Conservation (phyloP, 2,113 vertebrate genomes). For the Pao palembangensis region DNA sequence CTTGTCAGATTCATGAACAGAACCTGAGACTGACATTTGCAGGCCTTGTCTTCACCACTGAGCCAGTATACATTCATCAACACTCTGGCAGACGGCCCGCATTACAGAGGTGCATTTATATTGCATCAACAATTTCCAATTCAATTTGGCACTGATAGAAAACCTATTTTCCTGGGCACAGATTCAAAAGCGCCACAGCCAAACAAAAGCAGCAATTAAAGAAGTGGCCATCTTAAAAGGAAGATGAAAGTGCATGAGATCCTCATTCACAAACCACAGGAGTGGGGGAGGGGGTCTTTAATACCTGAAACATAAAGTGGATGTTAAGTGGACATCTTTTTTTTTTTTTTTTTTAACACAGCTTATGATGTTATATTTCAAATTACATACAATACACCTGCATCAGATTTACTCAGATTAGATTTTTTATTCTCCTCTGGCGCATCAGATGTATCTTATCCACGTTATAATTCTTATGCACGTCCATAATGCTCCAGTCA, state of each 20-base stretch:
- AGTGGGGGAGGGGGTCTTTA: constrained; percentile 11
- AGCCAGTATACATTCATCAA: constrained; percentile 58
- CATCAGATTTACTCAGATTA: neutral
- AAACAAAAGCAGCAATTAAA: constrained; percentile 60
- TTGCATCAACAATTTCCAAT: constrained; percentile 64
- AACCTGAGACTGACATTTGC: constrained; percentile 21
- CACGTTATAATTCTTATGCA: too few species aligned
- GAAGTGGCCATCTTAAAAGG: constrained; percentile 39
- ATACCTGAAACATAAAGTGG: constrained; percentile 1
- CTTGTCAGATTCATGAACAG: constrained; percentile 49
- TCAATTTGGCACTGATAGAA: constrained; percentile 64
- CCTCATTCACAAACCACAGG: constrained; percentile 21
- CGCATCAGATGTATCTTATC: neutral
- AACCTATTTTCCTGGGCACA: constrained; percentile 61
- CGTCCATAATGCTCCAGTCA: neutral
- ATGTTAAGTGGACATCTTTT: neutral
- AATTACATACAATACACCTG: neutral
- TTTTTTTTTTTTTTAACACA: too few species aligned
- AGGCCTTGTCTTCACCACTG: constrained; percentile 24
- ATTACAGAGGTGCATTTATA: constrained; percentile 46
- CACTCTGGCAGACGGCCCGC: constrained; percentile 45
- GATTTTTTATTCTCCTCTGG: neutral
- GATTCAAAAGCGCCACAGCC: constrained; percentile 45
- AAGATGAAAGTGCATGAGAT: constrained; percentile 46
- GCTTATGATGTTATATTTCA: neutral